Conservation (phyloP, 2,797 vertebrate genomes). For the Molossus alvarezi region DNA sequence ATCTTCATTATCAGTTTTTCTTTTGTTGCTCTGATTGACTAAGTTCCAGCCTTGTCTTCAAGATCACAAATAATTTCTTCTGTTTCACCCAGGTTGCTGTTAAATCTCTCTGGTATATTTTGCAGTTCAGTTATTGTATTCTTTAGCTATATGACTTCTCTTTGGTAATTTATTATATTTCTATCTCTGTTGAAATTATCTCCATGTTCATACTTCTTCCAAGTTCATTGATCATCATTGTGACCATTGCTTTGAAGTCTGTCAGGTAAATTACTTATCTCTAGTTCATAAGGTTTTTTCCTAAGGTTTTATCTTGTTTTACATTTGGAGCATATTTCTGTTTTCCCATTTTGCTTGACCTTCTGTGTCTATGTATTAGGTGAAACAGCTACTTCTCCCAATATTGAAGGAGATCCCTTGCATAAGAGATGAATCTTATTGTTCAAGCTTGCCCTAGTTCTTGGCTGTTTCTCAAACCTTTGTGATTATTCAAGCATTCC, state of each 20-base stretch:
- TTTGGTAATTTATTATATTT: neutral
- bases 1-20: neutral
- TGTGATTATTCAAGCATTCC: neutral
- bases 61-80: neutral
- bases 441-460: neutral
- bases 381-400: neutral
- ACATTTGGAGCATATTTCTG: neutral
- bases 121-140: neutral
- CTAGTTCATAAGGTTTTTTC: neutral
- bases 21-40: neutral
- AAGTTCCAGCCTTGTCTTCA: neutral
- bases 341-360: neutral
- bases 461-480: neutral
- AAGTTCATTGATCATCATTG: neutral
- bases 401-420: neutral
- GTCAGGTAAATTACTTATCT: neutral
- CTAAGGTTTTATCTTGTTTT: neutral
- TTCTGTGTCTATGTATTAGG: neutral
- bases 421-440: neutral
- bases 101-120: neutral
- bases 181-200: neutral
- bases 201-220: neutral
- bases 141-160: neutral
- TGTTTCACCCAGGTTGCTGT: neutral
- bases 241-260: neutral